Evolutionary conservation across 2,797 vertebrate species (phyloP).

Genomic region (Peromyscus attwateri): DNA sequence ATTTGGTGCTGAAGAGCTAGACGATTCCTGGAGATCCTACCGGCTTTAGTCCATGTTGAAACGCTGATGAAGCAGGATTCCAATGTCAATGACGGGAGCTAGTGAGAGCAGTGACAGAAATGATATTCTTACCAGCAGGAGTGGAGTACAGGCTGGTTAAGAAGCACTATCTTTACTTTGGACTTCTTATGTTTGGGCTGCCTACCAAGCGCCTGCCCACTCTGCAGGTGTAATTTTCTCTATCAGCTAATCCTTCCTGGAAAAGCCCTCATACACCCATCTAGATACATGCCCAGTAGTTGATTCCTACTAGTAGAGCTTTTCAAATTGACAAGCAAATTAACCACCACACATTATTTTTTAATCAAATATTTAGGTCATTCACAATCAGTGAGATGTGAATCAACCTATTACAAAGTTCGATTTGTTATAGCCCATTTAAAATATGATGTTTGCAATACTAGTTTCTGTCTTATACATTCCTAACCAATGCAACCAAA

Average conservation of each 20-base stretch:
- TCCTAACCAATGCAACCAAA: background rate
- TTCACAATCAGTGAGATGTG: slow-evolving; percentile 86
- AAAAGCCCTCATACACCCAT: background rate
- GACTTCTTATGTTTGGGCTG: background rate
- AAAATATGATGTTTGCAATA: slow-evolving; percentile 25
- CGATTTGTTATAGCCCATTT: slow-evolving; percentile 77
- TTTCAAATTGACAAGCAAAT: background rate
- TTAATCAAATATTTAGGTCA: slow-evolving; percentile 91
- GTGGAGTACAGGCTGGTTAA: too few species aligned
- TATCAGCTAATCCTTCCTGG: background rate
- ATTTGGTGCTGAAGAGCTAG: too few species aligned
- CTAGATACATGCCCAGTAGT: background rate
- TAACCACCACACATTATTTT: background rate
- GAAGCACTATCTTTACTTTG: background rate
- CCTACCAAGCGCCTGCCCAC: background rate
- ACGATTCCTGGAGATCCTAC: background rate
- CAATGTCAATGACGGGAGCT: too few species aligned
- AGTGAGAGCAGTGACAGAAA: too few species aligned
- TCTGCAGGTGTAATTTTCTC: background rate
- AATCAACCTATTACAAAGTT: slow-evolving; percentile 75
- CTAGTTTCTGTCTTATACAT: background rate
- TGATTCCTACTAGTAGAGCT: background rate
- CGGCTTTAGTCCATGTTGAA: background rate
- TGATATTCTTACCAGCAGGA: background rate
- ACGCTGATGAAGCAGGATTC: background rate